phyloP scores from a whole-genome alignment of 2,888 invertebrate genomes.

The Harmothoe impar region DNA sequence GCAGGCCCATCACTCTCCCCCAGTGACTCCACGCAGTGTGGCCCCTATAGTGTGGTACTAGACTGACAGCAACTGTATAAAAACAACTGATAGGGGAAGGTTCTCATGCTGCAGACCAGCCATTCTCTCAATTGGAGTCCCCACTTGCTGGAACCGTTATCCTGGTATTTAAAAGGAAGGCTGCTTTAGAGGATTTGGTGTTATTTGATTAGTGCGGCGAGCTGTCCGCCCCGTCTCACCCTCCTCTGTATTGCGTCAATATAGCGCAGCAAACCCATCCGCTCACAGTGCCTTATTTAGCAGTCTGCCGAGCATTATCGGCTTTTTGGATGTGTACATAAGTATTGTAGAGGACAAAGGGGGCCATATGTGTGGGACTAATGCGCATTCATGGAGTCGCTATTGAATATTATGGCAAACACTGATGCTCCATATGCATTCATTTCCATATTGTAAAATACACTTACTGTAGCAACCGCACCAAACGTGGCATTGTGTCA shows the following conservation, averaged over 20 bases:
- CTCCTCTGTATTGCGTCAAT: slow-evolving; percentile 8
- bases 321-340: too few relatives aligned
- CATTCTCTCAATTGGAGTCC: background rate
- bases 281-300: too few relatives aligned
- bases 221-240: background rate
- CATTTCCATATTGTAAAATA: too few relatives aligned
- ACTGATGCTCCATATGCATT: too few relatives aligned
- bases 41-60: background rate
- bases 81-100: background rate
- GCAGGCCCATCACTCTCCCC: background rate
- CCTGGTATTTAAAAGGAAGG: slow-evolving; percentile 17
- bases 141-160: background rate
- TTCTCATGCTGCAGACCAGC: background rate
- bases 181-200: background rate
- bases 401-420: too few relatives aligned
- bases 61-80: background rate
- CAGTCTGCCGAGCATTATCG: too few relatives aligned
- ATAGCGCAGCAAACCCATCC: background rate
- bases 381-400: too few relatives aligned
- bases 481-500: too few relatives aligned
- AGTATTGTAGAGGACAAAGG: too few relatives aligned
- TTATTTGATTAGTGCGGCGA: slow-evolving; percentile 9
- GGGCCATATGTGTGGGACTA: too few relatives aligned
- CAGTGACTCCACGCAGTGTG: background rate
- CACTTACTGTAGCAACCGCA: too few relatives aligned